A percentile compares a stretch with the other conserved stretches of the same genome.
Conservation (phyloP, 2,113 vertebrate species). For the Lamprotornis superbus region DNA sequence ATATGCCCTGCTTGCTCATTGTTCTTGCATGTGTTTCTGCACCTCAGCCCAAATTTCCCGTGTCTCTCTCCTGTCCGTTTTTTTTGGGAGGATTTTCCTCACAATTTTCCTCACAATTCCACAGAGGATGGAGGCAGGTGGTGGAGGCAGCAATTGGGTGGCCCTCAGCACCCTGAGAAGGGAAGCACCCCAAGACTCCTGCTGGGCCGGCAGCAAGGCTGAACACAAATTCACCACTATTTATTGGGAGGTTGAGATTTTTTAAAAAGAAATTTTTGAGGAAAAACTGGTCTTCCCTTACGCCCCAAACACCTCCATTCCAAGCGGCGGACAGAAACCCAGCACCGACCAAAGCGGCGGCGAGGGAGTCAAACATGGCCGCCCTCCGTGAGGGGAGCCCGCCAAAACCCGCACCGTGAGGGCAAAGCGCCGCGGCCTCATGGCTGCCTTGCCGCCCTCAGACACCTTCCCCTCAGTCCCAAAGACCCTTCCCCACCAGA, state of each 20-base stretch:
- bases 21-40: fast-evolving
- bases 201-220: not conserved
- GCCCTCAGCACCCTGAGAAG: not conserved
- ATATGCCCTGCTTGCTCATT: fast-evolving
- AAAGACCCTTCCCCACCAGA: not conserved
- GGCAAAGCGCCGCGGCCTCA: not conserved
- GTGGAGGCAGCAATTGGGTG: fast-evolving
- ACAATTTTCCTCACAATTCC: not conserved
- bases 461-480: too few species aligned
- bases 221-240: not conserved
- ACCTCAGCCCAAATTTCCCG: fast-evolving
- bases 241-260: not conserved
- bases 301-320: not conserved
- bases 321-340: not conserved
- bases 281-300: not conserved
- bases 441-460: not conserved
- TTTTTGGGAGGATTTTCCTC: not conserved
- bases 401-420: not conserved
- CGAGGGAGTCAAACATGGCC: fast-evolving
- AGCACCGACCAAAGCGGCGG: fast-evolving
- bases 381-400: not conserved
- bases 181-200: not conserved
- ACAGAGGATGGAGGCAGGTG: not conserved
- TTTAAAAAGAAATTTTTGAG: not conserved
- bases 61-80: not conserved